Base-by-base conservation (phyloP, 2,888 invertebrate species). In the Drosophila infuscata region DNA sequence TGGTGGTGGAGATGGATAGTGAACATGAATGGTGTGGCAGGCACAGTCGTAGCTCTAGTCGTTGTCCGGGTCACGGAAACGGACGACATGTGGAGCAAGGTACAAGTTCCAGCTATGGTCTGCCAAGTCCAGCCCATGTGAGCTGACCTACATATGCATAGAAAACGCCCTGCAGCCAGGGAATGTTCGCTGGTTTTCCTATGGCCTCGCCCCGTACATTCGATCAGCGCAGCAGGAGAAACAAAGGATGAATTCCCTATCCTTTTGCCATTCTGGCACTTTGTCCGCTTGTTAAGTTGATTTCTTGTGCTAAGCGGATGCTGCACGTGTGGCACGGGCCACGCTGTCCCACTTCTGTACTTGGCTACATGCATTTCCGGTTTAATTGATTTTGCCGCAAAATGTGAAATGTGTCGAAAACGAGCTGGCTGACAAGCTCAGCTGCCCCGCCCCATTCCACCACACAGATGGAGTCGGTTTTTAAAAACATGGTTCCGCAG, bases 331-430 rank as follows among this genome's bases (percentile, higher is more conserved):
- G 78, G 53, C 71, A 60, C 61, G 52, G 62, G n/a, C 53, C 46
- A 67, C 63, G 66, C 43, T 60, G 49, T 51, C 33, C 46, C 65
- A 62, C 57, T 48, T 20, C 70, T 52, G 58, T 54, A 63, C 70
- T 56, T 65, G 81, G 76, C 75, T 72, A 80, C 84, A 84, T 80
- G 86, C 88, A 84, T 90, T 88, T 90, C 88, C 90, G 89, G 80
- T 82, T 91, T 90, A 91, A 91, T 91, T 91, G 90, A 91, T 90
- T 91, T 89, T 86, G 72, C 91, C 88, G 82, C 88, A 86, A 88
- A 91, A 88, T 88, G 81, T 90, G 81, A 87, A 90, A 89, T 85
- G 83, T 90, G 86, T 87, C 81, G 81, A 82, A 82, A 81, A 81
- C 82, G 76, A 79, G 84, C 58, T 81, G 64, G 69, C 66, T 36